A percentile compares a stretch with the other conserved stretches of the same genome.
phyloP scores from a whole-genome alignment of 1,140 invertebrate species.

The Cepaea nemoralis region DNA sequence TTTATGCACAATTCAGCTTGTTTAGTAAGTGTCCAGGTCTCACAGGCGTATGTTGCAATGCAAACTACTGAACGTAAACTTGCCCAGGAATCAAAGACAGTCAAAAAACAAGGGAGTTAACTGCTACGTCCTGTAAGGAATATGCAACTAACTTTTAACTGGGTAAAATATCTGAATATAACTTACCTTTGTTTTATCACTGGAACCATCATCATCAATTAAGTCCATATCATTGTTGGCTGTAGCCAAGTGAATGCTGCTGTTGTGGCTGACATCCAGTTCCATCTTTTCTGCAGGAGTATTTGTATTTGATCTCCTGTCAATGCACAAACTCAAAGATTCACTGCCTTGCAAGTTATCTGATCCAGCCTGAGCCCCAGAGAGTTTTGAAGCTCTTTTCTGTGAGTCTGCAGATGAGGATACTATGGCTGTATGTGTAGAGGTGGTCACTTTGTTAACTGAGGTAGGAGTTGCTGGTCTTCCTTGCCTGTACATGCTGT shows the following conservation, averaged over 20 bases:
- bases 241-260: too few relatives aligned
- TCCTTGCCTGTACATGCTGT: conserved; percentile 27
- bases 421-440: neutral
- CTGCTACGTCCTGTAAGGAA: too few relatives aligned
- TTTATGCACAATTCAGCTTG: too few relatives aligned
- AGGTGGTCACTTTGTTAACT: neutral
- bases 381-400: neutral
- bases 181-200: neutral
- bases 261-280: too few relatives aligned
- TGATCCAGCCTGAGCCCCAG: neutral
- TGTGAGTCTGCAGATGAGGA: neutral
- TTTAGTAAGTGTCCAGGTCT: too few relatives aligned
- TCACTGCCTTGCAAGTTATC: neutral
- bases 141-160: too few relatives aligned
- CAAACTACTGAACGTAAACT: too few relatives aligned
- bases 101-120: too few relatives aligned
- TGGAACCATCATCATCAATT: neutral
- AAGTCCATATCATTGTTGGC: neutral
- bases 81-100: too few relatives aligned
- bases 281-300: neutral
- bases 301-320: neutral
- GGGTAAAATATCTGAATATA: neutral
- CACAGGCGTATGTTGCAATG: too few relatives aligned
- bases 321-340: conserved; percentile 3
- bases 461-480: neutral